phyloP scores from a whole-genome alignment of 1,140 invertebrate genomes.

The Aphelenchoides avenae region DNA sequence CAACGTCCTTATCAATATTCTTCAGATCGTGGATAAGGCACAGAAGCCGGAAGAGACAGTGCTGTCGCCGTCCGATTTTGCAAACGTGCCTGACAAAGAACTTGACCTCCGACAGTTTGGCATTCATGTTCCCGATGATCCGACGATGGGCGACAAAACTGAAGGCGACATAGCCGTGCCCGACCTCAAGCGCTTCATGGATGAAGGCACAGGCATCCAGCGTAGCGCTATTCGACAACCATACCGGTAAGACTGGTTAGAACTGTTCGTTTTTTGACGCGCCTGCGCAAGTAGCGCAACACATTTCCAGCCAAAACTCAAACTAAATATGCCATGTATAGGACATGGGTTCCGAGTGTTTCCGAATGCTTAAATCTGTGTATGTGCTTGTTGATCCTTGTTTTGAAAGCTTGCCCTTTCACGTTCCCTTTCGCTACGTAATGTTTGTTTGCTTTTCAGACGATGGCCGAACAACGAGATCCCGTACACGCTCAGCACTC shows the following conservation, averaged over 20 bases:
- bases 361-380: slow-evolving; percentile 4
- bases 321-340: too few species aligned
- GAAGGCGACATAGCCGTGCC: slow-evolving; percentile 53
- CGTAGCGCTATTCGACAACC: slow-evolving; percentile 52
- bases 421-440: too few species aligned
- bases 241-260: slow-evolving; percentile 37
- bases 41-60: slow-evolving; percentile 29
- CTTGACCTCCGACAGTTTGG: slow-evolving; percentile 34
- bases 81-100: slow-evolving; percentile 33
- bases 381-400: background rate
- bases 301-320: too few species aligned
- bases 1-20: too few species aligned
- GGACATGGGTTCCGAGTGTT: background rate
- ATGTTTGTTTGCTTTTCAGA: slow-evolving; percentile 23
- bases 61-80: slow-evolving; percentile 34
- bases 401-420: too few species aligned
- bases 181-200: slow-evolving; percentile 41
- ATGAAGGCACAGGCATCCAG: slow-evolving; percentile 34
- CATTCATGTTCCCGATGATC: slow-evolving; percentile 47
- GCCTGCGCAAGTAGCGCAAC: background rate
- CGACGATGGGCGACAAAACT: slow-evolving; percentile 49
- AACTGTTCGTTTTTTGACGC: slow-evolving; percentile 5
- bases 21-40: slow-evolving; percentile 40
- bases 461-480: slow-evolving; percentile 57
- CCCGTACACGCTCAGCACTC: slow-evolving; percentile 52